Evolutionary conservation across 2,888 invertebrate genomes (phyloP).

Genomic region (Temnothorax rugatulus): DNA sequence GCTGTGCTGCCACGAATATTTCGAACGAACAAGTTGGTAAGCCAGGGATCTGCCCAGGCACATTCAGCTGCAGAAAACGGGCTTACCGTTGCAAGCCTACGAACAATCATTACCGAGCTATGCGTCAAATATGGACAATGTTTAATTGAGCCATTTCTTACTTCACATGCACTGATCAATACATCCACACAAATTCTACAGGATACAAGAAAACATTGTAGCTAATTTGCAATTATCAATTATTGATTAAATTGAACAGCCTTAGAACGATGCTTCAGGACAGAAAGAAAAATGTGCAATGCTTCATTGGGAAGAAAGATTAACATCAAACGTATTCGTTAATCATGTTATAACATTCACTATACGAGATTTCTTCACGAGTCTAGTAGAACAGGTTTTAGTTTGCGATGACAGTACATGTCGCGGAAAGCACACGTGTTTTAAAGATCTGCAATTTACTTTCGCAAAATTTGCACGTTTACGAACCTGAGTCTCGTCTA

Average conservation of each 20-base stretch:
- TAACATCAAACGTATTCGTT: neutral
- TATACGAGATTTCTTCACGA: neutral
- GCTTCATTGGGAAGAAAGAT: neutral
- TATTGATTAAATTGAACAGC: slow-evolving; percentile 10
- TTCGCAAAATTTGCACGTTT: slow-evolving; percentile 54
- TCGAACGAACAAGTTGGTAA: slow-evolving; percentile 42
- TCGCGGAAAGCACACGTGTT: neutral
- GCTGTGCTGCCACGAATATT: slow-evolving; percentile 35
- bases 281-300: neutral
- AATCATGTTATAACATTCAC: neutral
- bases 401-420: neutral
- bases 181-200: neutral
- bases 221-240: neutral
- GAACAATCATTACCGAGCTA: neutral
- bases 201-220: neutral
- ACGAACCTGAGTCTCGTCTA: slow-evolving; percentile 84
- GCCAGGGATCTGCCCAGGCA: slow-evolving; percentile 24
- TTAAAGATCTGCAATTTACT: slow-evolving; percentile 5
- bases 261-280: neutral
- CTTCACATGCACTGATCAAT: neutral
- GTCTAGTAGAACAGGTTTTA: slow-evolving; percentile 6
- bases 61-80: slow-evolving; percentile 39
- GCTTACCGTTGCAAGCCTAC: slow-evolving; percentile 14
- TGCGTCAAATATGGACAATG: neutral
- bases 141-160: neutral